Evolutionary conservation across 2,797 vertebrate genomes (phyloP).

Genomic region (Anableps anableps): DNA sequence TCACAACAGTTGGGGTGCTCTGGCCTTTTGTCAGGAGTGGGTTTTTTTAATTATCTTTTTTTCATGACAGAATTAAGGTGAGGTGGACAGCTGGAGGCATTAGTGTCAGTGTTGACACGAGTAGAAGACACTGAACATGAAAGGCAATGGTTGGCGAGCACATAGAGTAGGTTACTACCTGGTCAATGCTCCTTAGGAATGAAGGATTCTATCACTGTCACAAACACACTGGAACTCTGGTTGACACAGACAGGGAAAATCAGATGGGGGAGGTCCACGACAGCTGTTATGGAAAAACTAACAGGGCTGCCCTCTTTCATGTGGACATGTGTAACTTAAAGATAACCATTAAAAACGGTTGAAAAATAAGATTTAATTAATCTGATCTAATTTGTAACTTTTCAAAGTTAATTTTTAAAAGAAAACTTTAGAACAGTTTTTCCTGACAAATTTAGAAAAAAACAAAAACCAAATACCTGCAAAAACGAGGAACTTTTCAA

Average conservation of each 20-base stretch:
- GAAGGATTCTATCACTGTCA: conserved; percentile 66
- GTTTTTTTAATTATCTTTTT: conserved; percentile 48
- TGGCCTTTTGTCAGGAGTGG: conserved; percentile 43
- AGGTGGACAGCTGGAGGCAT: conserved; percentile 42
- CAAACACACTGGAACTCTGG: conserved; percentile 30
- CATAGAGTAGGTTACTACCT: conserved; percentile 66
- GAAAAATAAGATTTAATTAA: neutral
- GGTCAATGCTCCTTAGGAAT: conserved; percentile 64
- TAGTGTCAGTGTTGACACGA: conserved; percentile 18
- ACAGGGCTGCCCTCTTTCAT: conserved; percentile 13
- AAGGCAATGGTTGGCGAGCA: conserved; percentile 53
- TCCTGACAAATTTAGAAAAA: neutral
- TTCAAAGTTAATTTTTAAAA: neutral
- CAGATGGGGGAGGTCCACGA: conserved; percentile 16
- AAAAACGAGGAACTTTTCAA: neutral
- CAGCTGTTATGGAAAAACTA: conserved; percentile 27
- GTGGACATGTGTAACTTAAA: neutral
- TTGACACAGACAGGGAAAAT: conserved; percentile 60
- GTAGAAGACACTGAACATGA: conserved; percentile 43
- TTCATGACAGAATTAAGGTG: conserved; percentile 54
- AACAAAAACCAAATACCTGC: neutral
- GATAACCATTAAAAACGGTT: neutral
- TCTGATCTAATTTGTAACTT: neutral
- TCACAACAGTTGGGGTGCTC: conserved; percentile 53
- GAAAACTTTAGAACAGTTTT: neutral